These are phyloP conservation scores for Drosophila persimilis DNA, from an alignment of 1,140 invertebrate species.

Conservation along the genomic window DNA sequence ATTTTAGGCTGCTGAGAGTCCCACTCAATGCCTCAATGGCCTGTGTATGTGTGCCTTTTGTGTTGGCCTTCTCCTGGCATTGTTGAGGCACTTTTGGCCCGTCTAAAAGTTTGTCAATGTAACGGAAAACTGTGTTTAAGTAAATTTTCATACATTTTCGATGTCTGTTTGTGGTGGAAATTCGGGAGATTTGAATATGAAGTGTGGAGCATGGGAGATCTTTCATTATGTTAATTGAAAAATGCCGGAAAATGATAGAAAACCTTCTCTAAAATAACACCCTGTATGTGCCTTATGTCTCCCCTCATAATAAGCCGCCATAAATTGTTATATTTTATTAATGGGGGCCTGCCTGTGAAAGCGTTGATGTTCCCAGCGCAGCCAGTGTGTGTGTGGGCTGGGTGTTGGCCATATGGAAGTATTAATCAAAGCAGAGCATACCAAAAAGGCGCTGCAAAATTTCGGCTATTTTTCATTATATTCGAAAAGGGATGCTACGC, in stretches of 20 bases:
- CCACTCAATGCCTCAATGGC: constrained; percentile 15
- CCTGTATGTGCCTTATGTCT: constrained; percentile 48
- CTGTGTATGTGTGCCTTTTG: constrained; percentile 38
- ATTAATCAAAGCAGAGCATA: constrained; percentile 62
- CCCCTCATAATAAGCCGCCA: constrained; percentile 69
- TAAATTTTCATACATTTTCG: constrained; percentile 73
- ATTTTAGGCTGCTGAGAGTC: constrained; percentile 31
- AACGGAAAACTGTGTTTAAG: constrained; percentile 80
- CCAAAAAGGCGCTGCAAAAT: constrained; percentile 63
- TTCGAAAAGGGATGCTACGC: constrained; percentile 1
- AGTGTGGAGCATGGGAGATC: no score
- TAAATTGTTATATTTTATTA: constrained; percentile 81
- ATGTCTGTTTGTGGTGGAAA: neutral
- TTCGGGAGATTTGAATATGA: constrained; percentile 8
- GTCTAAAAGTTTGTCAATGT: constrained; percentile 74
- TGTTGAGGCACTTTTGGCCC: constrained; percentile 62
- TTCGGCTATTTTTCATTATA: constrained; percentile 75
- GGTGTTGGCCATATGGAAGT: constrained; percentile 58
- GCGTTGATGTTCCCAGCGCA: constrained; percentile 55
- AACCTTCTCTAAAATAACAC: constrained; percentile 5
- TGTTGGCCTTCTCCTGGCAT: constrained; percentile 49
- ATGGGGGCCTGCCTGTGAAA: constrained; percentile 57
- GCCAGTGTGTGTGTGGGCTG: constrained; percentile 24
- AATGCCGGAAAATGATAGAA: no score
- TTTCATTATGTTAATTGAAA: constrained; percentile 1